Percentiles rank a stretch among this genome's conserved stretches.
phyloP scores from a whole-genome alignment of 2,113 vertebrate genomes.

The Papio anubis region DNA sequence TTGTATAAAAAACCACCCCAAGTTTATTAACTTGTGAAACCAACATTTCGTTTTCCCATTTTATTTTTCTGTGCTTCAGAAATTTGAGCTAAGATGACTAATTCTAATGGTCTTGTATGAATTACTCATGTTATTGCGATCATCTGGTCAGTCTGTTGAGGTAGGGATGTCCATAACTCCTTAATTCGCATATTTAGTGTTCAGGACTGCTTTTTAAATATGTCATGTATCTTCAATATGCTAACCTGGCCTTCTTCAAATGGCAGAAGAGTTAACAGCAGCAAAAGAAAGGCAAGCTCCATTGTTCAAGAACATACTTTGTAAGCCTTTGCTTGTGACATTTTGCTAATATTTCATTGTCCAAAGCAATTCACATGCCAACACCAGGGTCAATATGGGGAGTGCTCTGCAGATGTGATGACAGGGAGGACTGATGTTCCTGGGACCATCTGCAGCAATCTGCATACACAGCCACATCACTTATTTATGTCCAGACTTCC shows the following conservation, averaged over 20 bases:
- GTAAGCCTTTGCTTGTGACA: not conserved
- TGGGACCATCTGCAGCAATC: not conserved
- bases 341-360: not conserved
- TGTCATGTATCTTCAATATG: not conserved
- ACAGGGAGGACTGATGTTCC: not conserved
- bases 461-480: not conserved
- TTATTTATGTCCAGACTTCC: not conserved
- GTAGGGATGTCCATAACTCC: not conserved
- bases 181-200: not conserved
- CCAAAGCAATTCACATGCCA: not conserved
- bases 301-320: not conserved
- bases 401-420: not conserved
- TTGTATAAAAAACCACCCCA: not conserved
- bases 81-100: not conserved
- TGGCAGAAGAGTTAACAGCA: not conserved
- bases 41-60: not conserved
- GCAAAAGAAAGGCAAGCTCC: not conserved
- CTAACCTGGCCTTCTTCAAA: not conserved
- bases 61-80: not conserved
- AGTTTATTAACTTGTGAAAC: not conserved
- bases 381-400: not conserved
- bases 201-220: not conserved
- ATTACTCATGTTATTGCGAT: not conserved
- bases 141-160: not conserved
- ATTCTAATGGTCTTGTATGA: not conserved